Evolutionary conservation across 2,113 vertebrate genomes (phyloP).

Genomic region (Chauna torquata): DNA sequence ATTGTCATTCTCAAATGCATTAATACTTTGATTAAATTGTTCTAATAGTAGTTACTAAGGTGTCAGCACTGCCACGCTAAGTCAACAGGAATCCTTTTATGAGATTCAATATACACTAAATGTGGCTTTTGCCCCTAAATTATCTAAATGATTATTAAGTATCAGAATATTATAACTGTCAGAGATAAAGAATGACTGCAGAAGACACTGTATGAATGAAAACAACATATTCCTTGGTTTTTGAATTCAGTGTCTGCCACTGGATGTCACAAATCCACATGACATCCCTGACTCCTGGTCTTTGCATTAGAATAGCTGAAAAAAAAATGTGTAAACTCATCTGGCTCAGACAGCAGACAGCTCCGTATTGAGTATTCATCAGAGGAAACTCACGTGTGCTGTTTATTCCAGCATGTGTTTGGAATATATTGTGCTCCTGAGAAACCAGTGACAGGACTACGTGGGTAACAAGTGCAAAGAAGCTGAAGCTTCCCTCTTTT

Average conservation of each 20-base stretch:
- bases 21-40: neutral
- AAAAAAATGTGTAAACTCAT: neutral
- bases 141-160: neutral
- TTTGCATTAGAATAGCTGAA: neutral
- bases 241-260: neutral
- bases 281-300: neutral
- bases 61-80: neutral
- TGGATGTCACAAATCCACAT: neutral
- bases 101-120: neutral
- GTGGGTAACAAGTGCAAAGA: neutral
- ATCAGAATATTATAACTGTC: neutral
- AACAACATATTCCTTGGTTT: neutral
- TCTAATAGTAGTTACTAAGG: neutral
- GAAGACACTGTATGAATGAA: neutral
- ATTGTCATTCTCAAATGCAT: neutral
- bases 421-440: conserved; percentile 32
- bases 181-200: neutral
- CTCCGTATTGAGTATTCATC: conserved; percentile 26
- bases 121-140: neutral
- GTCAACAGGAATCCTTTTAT: neutral
- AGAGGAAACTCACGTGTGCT: neutral
- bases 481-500: neutral
- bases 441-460: neutral
- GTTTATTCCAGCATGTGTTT: conserved; percentile 21
- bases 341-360: neutral